phyloP scores from a whole-genome alignment of 2,888 invertebrate genomes.

The Loripinus fragilis region DNA sequence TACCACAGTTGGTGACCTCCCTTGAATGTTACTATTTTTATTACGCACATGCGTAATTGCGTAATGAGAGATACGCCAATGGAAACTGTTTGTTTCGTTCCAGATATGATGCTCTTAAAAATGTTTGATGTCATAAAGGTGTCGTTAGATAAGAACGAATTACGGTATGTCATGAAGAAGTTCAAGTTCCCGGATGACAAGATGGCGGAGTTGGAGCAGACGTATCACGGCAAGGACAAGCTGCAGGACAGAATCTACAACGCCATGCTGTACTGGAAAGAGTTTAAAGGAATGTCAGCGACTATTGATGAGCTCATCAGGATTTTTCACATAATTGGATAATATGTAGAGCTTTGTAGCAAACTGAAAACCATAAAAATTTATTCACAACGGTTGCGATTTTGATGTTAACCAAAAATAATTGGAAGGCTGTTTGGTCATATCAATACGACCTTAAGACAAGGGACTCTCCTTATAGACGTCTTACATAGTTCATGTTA shows the following conservation, averaged over 20 bases:
- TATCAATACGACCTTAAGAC: too few species aligned
- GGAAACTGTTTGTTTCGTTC: neutral
- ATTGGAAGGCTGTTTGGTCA: too few species aligned
- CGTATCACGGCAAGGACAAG: constrained; percentile 77
- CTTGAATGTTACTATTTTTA: too few species aligned
- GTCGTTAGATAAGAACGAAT: constrained; percentile 77
- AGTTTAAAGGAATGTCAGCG: constrained; percentile 72
- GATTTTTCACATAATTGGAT: constrained; percentile 79
- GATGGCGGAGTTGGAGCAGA: constrained; percentile 77
- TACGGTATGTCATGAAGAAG: constrained; percentile 79
- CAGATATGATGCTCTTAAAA: constrained; percentile 76
- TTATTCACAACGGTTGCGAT: constrained; percentile 71
- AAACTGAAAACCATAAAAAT: constrained; percentile 75
- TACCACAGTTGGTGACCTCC: too few species aligned
- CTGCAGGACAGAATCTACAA: constrained; percentile 74
- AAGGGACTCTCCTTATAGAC: too few species aligned
- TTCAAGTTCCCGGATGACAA: constrained; percentile 77
- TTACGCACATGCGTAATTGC: too few species aligned
- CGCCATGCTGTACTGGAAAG: constrained; percentile 77
- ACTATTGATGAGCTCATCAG: constrained; percentile 78
- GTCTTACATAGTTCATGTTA: too few species aligned
- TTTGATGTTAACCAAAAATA: too few species aligned
- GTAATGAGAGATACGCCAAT: too few species aligned
- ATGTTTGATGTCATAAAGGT: constrained; percentile 77
- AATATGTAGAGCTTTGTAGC: constrained; percentile 70